Evolutionary conservation across 2,113 vertebrate genomes (phyloP), one percentile per base, ranked within the genome.

Genomic region (Tiliqua scincoides): DNA sequence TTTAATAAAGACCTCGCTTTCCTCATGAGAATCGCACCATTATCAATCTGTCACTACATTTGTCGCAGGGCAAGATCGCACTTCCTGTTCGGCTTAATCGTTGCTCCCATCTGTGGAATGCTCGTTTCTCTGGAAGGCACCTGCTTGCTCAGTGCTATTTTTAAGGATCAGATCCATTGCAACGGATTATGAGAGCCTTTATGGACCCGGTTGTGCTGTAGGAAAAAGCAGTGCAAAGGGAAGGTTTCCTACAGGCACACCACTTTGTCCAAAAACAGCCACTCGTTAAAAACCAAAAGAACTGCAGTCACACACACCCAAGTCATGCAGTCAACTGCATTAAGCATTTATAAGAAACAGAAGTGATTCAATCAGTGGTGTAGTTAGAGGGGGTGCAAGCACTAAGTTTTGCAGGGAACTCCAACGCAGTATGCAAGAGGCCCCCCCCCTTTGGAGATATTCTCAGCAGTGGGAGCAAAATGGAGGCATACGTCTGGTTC

Each of bases 1-100:
- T 89, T 96, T 95, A 95, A 93, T 96, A 96, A 96, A 93, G 96
- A 95, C 96, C 96, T 95, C 1, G 91, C 95, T 93, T 91, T 93
- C 87, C 93, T 94, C 79, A 76, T 3, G 91, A 93, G 95, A 96
- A 90, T 85, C 89, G 93, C 78, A 62, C 95, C 95, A 91, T 96
- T 95, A 93, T 92, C 95, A 95, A 91, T 93, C 96, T 97, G 96
- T 94, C 85, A 87, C 91, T 61, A 68, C 0, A 87, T 94, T 90
- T 91, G 81, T 90, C 1, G 76, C 89, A 72, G 89, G 27, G 85
- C 1, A 9, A 93, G 90, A 75, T 78, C 84, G 92, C 91, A 92
- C 91, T 94, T 97, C 93, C 95, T 83, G 79, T 88, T 40, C 86
- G 73, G 89, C 88, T 94, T 94, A 94, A 96, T 92, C 4, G 84